phyloP scores from a whole-genome alignment of 2,888 invertebrate genomes.

The Pseudococcus longispinus region DNA sequence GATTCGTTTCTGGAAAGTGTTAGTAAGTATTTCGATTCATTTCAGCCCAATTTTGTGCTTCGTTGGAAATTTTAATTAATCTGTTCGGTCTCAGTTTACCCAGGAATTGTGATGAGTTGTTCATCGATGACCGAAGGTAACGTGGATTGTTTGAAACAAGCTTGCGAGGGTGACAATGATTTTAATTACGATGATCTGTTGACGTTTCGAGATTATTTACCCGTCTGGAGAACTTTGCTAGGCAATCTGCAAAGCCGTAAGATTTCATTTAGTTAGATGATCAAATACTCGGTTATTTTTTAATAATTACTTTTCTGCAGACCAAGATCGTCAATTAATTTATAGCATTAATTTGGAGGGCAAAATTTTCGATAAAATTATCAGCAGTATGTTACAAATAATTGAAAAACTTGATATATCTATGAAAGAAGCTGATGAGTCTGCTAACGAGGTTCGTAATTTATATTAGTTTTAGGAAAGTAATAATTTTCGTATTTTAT shows the following conservation, averaged over 20 bases:
- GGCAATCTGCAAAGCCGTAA: background rate
- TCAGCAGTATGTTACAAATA: constrained; percentile 26
- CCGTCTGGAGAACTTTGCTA: background rate
- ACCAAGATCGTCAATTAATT: background rate
- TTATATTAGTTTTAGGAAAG: background rate
- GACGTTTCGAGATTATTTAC: constrained; percentile 29
- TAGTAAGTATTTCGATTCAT: background rate
- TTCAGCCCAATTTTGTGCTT: background rate
- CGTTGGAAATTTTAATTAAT: background rate
- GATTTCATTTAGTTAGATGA: background rate
- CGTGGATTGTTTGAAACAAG: background rate
- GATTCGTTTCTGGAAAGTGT: constrained; percentile 38
- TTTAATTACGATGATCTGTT: background rate
- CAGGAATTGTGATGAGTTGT: constrained; percentile 27
- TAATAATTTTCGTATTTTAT: too few species aligned
- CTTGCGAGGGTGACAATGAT: background rate
- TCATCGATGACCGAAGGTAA: constrained; percentile 17
- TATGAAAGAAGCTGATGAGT: background rate
- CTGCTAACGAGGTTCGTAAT: background rate
- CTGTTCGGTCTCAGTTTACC: background rate
- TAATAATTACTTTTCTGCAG: background rate
- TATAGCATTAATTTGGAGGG: background rate
- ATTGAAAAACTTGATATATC: constrained; percentile 44
- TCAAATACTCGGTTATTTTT: background rate
- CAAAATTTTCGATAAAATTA: constrained; percentile 21